Percentiles rank a stretch among this genome's conserved stretches.
Evolutionary conservation across 2,888 invertebrate species (phyloP).

Genomic region (Alitta virens): DNA sequence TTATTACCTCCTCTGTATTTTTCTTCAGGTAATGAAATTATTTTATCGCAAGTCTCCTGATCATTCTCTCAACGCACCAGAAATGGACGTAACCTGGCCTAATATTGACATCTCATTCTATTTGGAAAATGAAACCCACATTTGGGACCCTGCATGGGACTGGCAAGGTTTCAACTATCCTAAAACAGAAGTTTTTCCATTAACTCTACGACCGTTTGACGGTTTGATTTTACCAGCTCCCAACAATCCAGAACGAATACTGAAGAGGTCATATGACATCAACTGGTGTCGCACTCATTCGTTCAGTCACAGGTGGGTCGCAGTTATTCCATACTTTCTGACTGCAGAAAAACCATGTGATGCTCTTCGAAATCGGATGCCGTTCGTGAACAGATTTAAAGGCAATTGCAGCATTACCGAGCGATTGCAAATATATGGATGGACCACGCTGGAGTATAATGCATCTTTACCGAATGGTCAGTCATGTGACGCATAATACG

Average conservation of each 20-base stretch:
- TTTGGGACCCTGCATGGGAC: slow-evolving; percentile 26
- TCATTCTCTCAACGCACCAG: no score
- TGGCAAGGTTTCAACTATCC: slow-evolving; percentile 10
- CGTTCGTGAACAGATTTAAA: no score
- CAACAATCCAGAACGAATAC: slow-evolving; percentile 8
- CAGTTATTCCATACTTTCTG: no score
- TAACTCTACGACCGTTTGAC: slow-evolving; percentile 28
- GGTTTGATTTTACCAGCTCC: slow-evolving; percentile 21
- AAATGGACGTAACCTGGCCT: slow-evolving; percentile 31
- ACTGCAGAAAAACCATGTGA: no score
- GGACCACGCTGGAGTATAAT: no score
- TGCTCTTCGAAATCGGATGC: no score
- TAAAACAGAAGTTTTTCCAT: slow-evolving; percentile 26
- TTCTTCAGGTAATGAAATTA: slow-evolving; percentile 23
- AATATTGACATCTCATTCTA: slow-evolving; percentile 41
- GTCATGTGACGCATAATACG: no score
- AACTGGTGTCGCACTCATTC: slow-evolving; percentile 1
- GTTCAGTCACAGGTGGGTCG: slow-evolving; percentile 3
- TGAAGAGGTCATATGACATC: slow-evolving; percentile 11
- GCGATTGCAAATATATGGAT: no score
- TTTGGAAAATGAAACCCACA: slow-evolving; percentile 33
- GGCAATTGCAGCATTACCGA: no score
- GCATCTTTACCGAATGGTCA: no score
- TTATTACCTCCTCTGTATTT: slow-evolving; percentile 21
- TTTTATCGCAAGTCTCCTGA: slow-evolving; percentile 10